phyloP scores from a whole-genome alignment of 2,113 vertebrate genomes.

The Crotalus helleri region DNA sequence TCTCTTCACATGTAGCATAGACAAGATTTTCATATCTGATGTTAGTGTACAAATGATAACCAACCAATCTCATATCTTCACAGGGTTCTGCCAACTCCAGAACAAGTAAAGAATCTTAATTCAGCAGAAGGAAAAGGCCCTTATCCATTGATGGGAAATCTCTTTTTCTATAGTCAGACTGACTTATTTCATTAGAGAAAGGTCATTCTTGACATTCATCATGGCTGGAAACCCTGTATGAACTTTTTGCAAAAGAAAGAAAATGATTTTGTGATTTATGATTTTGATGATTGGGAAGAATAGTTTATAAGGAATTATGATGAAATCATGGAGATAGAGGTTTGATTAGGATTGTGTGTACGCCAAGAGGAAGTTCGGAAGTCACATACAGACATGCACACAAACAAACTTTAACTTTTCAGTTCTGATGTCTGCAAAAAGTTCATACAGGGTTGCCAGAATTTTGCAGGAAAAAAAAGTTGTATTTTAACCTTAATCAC shows the following conservation, averaged over 20 bases:
- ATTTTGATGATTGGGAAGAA: background rate
- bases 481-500: too few relatives aligned
- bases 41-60: background rate
- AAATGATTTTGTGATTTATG: background rate
- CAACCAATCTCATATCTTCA: background rate
- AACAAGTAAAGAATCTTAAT: background rate
- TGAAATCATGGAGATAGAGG: background rate
- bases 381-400: background rate
- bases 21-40: background rate
- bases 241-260: background rate
- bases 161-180: background rate
- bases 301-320: background rate
- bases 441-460: too few relatives aligned
- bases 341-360: background rate
- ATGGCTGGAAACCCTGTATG: background rate
- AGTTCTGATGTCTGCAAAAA: too few relatives aligned
- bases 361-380: background rate
- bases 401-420: background rate
- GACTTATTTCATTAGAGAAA: background rate
- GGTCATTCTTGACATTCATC: background rate
- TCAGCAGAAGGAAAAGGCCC: background rate
- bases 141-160: background rate
- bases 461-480: too few relatives aligned
- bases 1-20: background rate
- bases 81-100: background rate